phyloP scores from a whole-genome alignment of 2,888 invertebrate genomes.

The Erpobdella octoculata region DNA sequence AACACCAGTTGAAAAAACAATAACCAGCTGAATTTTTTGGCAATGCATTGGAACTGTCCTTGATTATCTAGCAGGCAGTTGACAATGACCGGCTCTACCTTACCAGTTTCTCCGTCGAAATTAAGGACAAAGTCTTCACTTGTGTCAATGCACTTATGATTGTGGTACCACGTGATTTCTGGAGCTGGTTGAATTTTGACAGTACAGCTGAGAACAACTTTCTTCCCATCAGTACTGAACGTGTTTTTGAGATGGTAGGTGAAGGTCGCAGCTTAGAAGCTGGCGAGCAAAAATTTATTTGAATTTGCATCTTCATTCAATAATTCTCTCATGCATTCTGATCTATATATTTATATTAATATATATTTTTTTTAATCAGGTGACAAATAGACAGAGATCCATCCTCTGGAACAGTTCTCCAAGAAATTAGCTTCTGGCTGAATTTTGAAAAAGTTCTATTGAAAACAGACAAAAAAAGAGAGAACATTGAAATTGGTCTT shows the following conservation, averaged over 20 bases:
- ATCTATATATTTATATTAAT: no score
- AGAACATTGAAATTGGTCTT: no score
- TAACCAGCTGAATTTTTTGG: no score
- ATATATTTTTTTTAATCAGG: no score
- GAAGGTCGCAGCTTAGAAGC: conserved; percentile 88
- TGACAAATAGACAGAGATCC: no score
- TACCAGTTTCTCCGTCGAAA: conserved; percentile 48
- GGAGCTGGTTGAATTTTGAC: conserved; percentile 54
- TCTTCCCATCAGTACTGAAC: conserved; percentile 75
- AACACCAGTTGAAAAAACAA: no score
- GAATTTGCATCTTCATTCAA: no score
- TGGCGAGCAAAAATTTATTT: conserved; percentile 77
- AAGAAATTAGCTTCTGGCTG: no score
- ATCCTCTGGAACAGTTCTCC: no score
- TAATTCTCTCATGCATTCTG: no score
- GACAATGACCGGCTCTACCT: conserved; percentile 47
- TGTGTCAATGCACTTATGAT: conserved; percentile 49
- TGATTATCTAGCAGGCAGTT: conserved; percentile 52
- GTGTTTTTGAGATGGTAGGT: conserved; percentile 95
- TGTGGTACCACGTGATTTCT: conserved; percentile 50
- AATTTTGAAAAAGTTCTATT: no score
- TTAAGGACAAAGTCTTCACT: conserved; percentile 50
- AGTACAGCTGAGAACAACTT: conserved; percentile 61
- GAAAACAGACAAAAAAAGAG: no score
- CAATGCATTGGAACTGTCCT: conserved; percentile 62